phyloP scores from a whole-genome alignment of 2,113 vertebrate species.

The Mungos mungo region DNA sequence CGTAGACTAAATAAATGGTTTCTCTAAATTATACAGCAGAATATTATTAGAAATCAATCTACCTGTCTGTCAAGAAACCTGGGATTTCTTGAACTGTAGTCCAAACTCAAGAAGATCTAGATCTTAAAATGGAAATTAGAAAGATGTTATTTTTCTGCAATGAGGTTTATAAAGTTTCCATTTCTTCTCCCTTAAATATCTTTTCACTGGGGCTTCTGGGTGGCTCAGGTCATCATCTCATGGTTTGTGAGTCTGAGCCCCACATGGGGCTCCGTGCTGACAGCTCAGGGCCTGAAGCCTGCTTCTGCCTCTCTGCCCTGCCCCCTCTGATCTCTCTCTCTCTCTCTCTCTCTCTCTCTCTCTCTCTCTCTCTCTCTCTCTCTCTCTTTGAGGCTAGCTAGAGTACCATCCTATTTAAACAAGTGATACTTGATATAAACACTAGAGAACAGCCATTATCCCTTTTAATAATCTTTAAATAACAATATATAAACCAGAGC shows the following conservation, averaged over 20 bases:
- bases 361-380: too few species aligned
- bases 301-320: too few species aligned
- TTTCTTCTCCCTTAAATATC: neutral
- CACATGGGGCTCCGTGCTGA: too few species aligned
- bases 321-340: too few species aligned
- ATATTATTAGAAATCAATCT: neutral
- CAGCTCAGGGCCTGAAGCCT: too few species aligned
- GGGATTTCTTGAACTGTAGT: neutral
- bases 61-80: neutral
- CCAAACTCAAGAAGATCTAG: neutral
- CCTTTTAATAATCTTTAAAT: conserved; percentile 4
- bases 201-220: neutral
- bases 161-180: conserved; percentile 35
- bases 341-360: too few species aligned
- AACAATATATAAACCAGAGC: conserved; percentile 11
- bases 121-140: neutral
- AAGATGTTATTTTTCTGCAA: neutral
- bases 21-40: neutral
- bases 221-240: too few species aligned
- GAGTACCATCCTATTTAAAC: neutral
- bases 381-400: neutral
- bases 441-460: neutral
- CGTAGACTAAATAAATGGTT: neutral
- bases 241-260: too few species aligned
- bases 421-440: conserved; percentile 27